Conservation (phyloP, 2,113 vertebrate species). For the Amphiprion ocellaris region DNA sequence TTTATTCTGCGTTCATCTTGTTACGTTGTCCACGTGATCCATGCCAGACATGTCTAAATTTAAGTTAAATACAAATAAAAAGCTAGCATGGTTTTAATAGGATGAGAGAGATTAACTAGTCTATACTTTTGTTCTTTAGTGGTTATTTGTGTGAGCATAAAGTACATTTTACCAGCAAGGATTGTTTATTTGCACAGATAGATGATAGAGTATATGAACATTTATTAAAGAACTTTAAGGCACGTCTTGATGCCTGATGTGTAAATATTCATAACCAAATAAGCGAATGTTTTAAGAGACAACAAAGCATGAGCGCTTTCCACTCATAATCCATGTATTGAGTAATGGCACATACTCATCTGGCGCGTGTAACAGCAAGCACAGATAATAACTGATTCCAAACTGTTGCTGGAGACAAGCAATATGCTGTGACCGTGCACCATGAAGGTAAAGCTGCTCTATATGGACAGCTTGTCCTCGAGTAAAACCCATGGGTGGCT, state of each 20-base stretch:
- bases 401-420: constrained; percentile 25
- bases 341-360: constrained; percentile 26
- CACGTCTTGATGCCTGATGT: constrained; percentile 10
- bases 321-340: constrained; percentile 7
- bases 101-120: too few relatives aligned
- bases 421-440: constrained; percentile 12
- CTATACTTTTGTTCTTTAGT: too few relatives aligned
- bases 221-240: background rate
- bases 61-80: too few relatives aligned
- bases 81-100: too few relatives aligned
- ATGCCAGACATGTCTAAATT: background rate
- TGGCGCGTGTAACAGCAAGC: constrained; percentile 13
- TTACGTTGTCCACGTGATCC: background rate
- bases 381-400: constrained; percentile 55
- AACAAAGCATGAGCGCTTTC: constrained; percentile 11
- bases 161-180: background rate
- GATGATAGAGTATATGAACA: background rate
- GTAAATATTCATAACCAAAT: constrained; percentile 30
- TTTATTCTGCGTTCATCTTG: background rate
- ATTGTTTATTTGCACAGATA: background rate
- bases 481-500: constrained; percentile 23
- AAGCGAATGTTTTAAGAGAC: constrained; percentile 17
- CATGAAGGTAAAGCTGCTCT: constrained; percentile 40
- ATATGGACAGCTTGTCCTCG: constrained; percentile 13
- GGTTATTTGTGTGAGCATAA: background rate